phyloP scores from a whole-genome alignment of 2,888 invertebrate species.

The Agriopis marginaria region DNA sequence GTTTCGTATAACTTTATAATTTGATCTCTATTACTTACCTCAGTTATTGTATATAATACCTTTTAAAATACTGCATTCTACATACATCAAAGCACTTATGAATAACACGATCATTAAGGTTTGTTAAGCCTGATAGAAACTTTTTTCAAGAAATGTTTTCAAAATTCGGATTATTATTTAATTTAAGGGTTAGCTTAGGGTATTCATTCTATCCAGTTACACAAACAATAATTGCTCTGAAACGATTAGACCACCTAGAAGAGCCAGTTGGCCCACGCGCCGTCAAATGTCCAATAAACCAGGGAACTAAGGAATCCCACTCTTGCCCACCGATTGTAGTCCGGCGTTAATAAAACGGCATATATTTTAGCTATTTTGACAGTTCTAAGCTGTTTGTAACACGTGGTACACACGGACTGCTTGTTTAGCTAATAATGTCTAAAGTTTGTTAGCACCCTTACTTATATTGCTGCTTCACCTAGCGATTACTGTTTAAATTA shows the following conservation, averaged over 20 bases:
- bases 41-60: no score
- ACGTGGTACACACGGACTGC: conserved; percentile 58
- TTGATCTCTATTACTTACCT: no score
- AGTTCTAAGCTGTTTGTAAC: conserved; percentile 80
- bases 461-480: neutral
- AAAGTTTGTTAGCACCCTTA: neutral
- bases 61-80: no score
- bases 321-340: conserved; percentile 80
- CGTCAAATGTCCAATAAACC: conserved; percentile 74
- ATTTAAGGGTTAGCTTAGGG: no score
- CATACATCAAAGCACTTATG: no score
- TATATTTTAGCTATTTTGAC: conserved; percentile 86
- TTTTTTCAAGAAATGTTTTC: no score
- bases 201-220: neutral
- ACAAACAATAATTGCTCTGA: conserved; percentile 64
- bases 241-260: conserved; percentile 68
- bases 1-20: no score
- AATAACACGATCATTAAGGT: no score
- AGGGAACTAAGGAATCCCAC: conserved; percentile 81
- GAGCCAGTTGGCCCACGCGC: conserved; percentile 70
- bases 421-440: conserved; percentile 4
- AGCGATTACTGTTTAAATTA: no score
- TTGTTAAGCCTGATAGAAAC: no score
- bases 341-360: conserved; percentile 82
- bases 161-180: no score